Conservation (phyloP, 2,113 vertebrate genomes). For the Dolichotis patagonum region DNA sequence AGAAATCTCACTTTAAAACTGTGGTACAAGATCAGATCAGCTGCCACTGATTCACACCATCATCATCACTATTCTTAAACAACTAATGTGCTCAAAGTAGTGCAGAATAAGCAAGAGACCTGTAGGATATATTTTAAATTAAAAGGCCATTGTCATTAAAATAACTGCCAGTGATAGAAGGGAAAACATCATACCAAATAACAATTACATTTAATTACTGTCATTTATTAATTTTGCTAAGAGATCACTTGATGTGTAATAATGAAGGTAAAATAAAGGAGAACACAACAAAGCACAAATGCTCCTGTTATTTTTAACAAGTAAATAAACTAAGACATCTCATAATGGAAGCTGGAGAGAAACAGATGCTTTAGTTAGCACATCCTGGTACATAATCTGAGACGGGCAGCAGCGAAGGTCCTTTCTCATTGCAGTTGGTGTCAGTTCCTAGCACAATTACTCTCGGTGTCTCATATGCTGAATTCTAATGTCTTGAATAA, state of each 20-base stretch:
- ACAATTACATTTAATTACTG: constrained; percentile 58
- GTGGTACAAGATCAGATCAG: neutral
- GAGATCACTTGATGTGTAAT: constrained; percentile 32
- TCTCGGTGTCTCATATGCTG: constrained; percentile 17
- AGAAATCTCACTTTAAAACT: neutral
- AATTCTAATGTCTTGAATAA: neutral
- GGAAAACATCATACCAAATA: constrained; percentile 30
- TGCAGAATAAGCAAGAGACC: constrained; percentile 22
- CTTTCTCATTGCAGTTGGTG: constrained; percentile 42
- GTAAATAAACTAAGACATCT: constrained; percentile 73
- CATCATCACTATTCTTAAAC: neutral
- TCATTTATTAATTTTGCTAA: constrained; percentile 58
- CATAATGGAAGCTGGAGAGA: constrained; percentile 29
- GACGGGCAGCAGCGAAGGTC: constrained; percentile 41
- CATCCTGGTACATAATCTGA: neutral
- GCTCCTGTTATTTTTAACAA: constrained; percentile 62
- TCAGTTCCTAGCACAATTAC: constrained; percentile 59
- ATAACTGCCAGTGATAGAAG: neutral
- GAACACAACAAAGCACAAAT: constrained; percentile 1
- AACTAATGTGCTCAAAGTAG: neutral
- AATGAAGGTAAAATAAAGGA: constrained; percentile 60
- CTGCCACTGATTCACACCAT: neutral
- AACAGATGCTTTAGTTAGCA: constrained; percentile 63
- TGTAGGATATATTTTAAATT: constrained; percentile 36
- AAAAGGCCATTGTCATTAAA: constrained; percentile 66